Percentiles rank a stretch among this genome's conserved stretches.
Evolutionary conservation across 2,888 invertebrate species (phyloP).

Genomic region (Drosophila percnosoma): DNA sequence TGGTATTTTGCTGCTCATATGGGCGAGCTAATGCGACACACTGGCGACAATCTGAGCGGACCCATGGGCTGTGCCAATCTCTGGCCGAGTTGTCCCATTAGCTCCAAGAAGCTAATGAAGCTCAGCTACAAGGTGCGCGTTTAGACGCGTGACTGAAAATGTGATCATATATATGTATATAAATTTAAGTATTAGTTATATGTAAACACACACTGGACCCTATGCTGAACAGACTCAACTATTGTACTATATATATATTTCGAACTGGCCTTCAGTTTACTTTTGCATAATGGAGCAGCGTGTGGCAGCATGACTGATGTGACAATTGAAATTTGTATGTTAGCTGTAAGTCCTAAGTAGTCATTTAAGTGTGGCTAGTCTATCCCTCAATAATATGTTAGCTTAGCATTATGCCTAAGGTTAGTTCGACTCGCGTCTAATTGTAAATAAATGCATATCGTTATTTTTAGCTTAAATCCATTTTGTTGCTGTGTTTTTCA

Average conservation of each 20-base stretch:
- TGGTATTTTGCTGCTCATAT: constrained; percentile 85
- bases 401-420: constrained; percentile 50
- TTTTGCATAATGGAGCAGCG: constrained; percentile 35
- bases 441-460: constrained; percentile 60
- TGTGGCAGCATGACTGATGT: constrained; percentile 64
- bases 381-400: constrained; percentile 61
- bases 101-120: constrained; percentile 85
- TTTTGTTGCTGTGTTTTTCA: constrained; percentile 6
- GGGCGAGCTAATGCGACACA: constrained; percentile 84
- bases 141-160: constrained; percentile 42
- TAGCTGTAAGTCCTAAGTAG: constrained; percentile 68
- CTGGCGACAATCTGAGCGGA: constrained; percentile 83
- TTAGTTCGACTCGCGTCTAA: constrained; percentile 59
- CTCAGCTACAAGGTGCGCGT: constrained; percentile 83
- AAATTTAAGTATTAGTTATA: constrained; percentile 41
- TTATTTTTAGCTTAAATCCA: constrained; percentile 32
- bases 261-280: constrained; percentile 24
- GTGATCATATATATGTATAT: constrained; percentile 26
- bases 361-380: constrained; percentile 73
- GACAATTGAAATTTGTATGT: constrained; percentile 59
- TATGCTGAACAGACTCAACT: constrained; percentile 34
- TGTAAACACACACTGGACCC: constrained; percentile 22
- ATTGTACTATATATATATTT: constrained; percentile 61
- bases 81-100: constrained; percentile 85
- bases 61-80: constrained; percentile 84